Conservation (phyloP, 1,140 invertebrate species). For the Danaus melanippus region DNA sequence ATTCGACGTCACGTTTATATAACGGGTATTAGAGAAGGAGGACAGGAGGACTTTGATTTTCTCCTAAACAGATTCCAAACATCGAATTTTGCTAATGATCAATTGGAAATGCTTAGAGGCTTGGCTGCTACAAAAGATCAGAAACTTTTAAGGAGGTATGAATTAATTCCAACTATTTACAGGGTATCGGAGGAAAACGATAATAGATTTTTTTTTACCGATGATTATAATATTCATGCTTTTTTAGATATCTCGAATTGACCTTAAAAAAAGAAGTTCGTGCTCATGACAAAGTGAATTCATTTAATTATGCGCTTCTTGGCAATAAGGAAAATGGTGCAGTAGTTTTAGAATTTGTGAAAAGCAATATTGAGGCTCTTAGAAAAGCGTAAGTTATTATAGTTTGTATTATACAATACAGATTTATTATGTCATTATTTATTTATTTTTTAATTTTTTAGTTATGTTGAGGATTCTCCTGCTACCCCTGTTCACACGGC, state of each 20-base stretch:
- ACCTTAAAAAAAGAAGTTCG: constrained; percentile 47
- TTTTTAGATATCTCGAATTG: constrained; percentile 45
- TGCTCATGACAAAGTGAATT: constrained; percentile 53
- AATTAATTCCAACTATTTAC: too few species aligned
- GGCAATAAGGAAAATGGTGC: constrained; percentile 46
- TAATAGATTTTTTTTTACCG: not conserved
- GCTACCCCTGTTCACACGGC: constrained; percentile 40
- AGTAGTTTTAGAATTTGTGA: constrained; percentile 45
- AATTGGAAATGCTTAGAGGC: constrained; percentile 73
- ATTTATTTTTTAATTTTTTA: constrained; percentile 19
- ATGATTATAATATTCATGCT: constrained; percentile 2
- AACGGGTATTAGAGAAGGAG: constrained; percentile 70
- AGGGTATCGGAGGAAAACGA: not conserved
- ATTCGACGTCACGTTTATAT: constrained; percentile 70
- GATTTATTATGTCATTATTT: constrained; percentile 3
- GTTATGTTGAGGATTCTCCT: constrained; percentile 53
- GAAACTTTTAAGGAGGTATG: constrained; percentile 35
- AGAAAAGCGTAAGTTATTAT: constrained; percentile 48
- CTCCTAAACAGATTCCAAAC: constrained; percentile 65
- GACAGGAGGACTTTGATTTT: constrained; percentile 71
- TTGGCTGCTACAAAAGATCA: constrained; percentile 70
- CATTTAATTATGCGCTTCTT: constrained; percentile 53
- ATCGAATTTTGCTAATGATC: constrained; percentile 72
- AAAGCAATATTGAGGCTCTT: constrained; percentile 46
- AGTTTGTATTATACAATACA: not conserved